A percentile compares a stretch with the other conserved stretches of the same genome.
Evolutionary conservation across 2,113 vertebrate genomes (phyloP).

Genomic region (Phocoena sinus): DNA sequence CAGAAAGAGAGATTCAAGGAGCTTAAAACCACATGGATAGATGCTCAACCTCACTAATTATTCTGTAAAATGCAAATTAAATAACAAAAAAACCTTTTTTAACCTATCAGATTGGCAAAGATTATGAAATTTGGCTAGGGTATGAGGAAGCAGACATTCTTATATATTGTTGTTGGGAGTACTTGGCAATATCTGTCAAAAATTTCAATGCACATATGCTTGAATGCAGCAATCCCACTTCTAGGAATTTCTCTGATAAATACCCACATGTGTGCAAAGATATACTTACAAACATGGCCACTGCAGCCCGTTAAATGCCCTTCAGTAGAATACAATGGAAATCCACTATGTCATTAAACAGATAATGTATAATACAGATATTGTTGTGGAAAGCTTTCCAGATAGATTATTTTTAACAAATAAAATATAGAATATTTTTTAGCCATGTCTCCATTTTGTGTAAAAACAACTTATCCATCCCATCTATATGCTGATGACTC

Average conservation of each 20-base stretch:
- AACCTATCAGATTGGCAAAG: constrained; percentile 49
- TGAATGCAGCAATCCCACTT: constrained; percentile 14
- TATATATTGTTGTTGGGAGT: constrained; percentile 38
- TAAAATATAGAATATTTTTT: not conserved
- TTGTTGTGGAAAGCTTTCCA: not conserved
- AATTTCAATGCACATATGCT: constrained; percentile 47
- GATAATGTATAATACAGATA: not conserved
- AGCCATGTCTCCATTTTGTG: not conserved
- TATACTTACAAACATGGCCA: not conserved
- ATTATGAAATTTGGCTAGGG: constrained; percentile 31
- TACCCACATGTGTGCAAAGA: not conserved
- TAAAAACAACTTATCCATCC: not conserved
- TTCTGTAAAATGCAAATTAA: constrained; percentile 60
- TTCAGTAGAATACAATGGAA: not conserved
- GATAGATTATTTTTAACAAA: not conserved
- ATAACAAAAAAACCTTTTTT: constrained; percentile 32
- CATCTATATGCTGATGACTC: not conserved
- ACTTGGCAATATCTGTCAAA: constrained; percentile 50
- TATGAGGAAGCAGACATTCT: constrained; percentile 56
- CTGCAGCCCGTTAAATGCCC: not conserved
- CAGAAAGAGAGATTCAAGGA: not conserved
- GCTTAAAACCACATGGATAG: constrained; percentile 34
- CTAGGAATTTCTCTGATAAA: constrained; percentile 57
- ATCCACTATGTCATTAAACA: not conserved
- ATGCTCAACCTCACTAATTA: constrained; percentile 56